A percentile compares a stretch with the other conserved stretches of the same genome.
These are phyloP conservation scores for Listronotus oregonensis DNA, from an alignment of 1,140 invertebrate species.

Conservation along the genomic window DNA sequence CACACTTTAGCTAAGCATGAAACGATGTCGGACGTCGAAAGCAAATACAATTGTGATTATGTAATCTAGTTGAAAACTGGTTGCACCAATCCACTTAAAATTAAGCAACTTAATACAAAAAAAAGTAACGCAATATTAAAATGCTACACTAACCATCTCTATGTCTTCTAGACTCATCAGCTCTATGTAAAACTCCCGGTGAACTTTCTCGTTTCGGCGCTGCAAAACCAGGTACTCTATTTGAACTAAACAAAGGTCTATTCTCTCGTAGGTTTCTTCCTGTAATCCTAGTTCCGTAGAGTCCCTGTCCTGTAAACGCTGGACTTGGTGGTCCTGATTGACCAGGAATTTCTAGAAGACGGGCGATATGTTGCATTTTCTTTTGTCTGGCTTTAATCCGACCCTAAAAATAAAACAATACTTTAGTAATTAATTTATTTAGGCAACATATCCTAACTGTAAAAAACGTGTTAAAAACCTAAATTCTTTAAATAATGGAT, in stretches of 20 bases:
- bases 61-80: too few relatives aligned
- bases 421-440: too few relatives aligned
- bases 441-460: too few relatives aligned
- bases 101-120: too few relatives aligned
- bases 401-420: conserved; percentile 64
- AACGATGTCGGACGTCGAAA: too few relatives aligned
- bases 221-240: conserved; percentile 71
- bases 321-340: conserved; percentile 62
- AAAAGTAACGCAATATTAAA: not conserved
- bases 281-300: conserved; percentile 49
- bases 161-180: conserved; percentile 46
- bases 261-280: conserved; percentile 62
- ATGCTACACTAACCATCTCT: conserved; percentile 30
- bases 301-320: conserved; percentile 53
- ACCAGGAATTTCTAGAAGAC: conserved; percentile 82
- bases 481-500: too few relatives aligned
- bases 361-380: conserved; percentile 94
- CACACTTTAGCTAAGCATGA: too few relatives aligned
- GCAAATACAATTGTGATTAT: too few relatives aligned
- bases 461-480: too few relatives aligned
- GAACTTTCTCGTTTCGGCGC: conserved; percentile 64
- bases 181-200: conserved; percentile 49
- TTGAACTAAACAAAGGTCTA: conserved; percentile 65
- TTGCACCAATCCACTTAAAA: too few relatives aligned
- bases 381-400: conserved; percentile 92